Conservation (phyloP, 2,113 vertebrate genomes). For the Cephalopholis sonnerati region DNA sequence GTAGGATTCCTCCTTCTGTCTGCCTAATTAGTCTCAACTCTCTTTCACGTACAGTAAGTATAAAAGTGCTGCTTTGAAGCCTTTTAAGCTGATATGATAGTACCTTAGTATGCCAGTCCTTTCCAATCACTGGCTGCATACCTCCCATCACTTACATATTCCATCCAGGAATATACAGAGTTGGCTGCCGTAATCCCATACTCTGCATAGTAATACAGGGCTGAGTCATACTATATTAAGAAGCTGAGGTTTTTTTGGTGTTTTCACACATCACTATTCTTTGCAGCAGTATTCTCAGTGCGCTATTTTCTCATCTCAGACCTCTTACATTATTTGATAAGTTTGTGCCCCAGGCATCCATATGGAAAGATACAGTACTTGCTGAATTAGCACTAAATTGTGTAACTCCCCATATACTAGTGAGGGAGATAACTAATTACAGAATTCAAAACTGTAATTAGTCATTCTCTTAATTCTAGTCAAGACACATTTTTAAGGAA, state of each 20-base stretch:
- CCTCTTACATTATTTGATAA: conserved; percentile 6
- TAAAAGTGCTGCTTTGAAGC: conserved; percentile 40
- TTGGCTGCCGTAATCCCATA: conserved; percentile 23
- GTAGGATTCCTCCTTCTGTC: conserved; percentile 19
- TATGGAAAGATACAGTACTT: not conserved
- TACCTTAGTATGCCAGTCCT: conserved; percentile 40
- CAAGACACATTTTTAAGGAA: conserved; percentile 7
- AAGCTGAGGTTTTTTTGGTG: not conserved
- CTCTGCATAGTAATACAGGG: conserved; percentile 28
- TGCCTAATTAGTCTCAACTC: conserved; percentile 40
- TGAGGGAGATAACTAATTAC: conserved; percentile 14
- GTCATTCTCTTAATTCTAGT: conserved; percentile 14
- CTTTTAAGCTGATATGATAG: conserved; percentile 45
- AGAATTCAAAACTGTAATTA: conserved; percentile 37
- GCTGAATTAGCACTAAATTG: conserved; percentile 24
- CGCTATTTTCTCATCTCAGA: not conserved
- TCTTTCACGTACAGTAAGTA: conserved; percentile 2
- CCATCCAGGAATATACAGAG: conserved; percentile 22
- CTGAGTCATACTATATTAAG: conserved; percentile 28
- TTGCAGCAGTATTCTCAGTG: conserved; percentile 13
- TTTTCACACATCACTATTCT: not conserved
- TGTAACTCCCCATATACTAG: conserved; percentile 6
- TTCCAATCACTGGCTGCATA: conserved; percentile 21
- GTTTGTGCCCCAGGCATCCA: conserved; percentile 6
- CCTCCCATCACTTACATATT: conserved; percentile 30